Evolutionary conservation across 1,140 invertebrate genomes (phyloP).

Genomic region (Cryptotermes secundus): DNA sequence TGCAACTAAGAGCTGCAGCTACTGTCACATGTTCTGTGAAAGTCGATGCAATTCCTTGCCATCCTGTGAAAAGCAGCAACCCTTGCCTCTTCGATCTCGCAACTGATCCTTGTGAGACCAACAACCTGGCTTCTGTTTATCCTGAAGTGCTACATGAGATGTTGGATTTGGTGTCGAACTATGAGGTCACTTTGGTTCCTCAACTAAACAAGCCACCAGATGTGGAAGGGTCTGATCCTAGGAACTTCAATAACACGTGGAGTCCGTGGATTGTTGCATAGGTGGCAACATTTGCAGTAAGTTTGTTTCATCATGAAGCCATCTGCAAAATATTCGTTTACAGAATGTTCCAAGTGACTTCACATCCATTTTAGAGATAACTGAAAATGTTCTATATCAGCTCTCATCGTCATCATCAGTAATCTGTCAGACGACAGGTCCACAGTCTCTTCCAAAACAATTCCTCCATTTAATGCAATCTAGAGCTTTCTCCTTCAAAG

Average conservation of each 20-base stretch:
- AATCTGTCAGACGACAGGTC: too few relatives aligned
- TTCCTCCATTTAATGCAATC: too few relatives aligned
- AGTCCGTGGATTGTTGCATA: not conserved
- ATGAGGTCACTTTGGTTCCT: not conserved
- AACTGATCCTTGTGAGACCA: slow-evolving; percentile 66
- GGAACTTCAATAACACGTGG: not conserved
- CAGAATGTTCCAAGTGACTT: too few relatives aligned
- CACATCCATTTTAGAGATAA: too few relatives aligned
- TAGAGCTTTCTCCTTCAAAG: too few relatives aligned
- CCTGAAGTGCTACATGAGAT: slow-evolving; percentile 48
- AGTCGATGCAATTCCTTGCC: not conserved
- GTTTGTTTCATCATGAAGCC: too few relatives aligned
- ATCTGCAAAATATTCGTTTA: too few relatives aligned
- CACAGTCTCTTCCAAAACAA: too few relatives aligned
- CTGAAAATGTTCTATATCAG: too few relatives aligned
- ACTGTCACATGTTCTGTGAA: not conserved
- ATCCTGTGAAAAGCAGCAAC: not conserved
- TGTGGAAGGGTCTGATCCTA: not conserved
- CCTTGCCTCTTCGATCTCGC: slow-evolving; percentile 66
- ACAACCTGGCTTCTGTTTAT: slow-evolving; percentile 56
- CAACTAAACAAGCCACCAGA: not conserved
- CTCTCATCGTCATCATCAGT: too few relatives aligned
- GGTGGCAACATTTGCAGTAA: too few relatives aligned
- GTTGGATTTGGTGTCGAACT: slow-evolving; percentile 43
- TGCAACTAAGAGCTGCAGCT: not conserved